These are phyloP conservation scores for Drosophila monieri DNA, from an alignment of 2,888 invertebrate species.

Conservation along the genomic window DNA sequence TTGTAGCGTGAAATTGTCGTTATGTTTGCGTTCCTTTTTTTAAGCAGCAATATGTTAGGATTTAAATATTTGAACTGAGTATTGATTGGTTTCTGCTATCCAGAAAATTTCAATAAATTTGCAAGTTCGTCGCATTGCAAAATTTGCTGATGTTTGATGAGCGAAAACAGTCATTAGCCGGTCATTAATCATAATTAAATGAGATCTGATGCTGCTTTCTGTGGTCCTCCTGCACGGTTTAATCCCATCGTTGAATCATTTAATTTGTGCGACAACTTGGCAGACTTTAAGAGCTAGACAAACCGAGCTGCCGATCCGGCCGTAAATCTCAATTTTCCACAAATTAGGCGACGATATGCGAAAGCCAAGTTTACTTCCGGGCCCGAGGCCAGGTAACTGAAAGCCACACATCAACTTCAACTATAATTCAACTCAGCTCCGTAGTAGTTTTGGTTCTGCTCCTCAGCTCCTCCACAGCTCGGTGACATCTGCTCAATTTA, in stretches of 20 bases:
- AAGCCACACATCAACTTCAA: slow-evolving; percentile 74
- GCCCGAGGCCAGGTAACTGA: slow-evolving; percentile 44
- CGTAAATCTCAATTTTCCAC: slow-evolving; percentile 77
- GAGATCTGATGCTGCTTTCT: neutral
- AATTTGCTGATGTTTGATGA: slow-evolving; percentile 23
- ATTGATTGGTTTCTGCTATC: slow-evolving; percentile 37
- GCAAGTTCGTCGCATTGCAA: slow-evolving; percentile 13
- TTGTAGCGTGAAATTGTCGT: slow-evolving; percentile 78
- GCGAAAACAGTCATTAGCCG: slow-evolving; percentile 53
- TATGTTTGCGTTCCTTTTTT: slow-evolving; percentile 48
- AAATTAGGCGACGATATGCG: slow-evolving; percentile 76
- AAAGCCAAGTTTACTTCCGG: slow-evolving; percentile 19
- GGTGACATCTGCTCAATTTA: slow-evolving; percentile 78
- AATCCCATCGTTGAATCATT: slow-evolving; percentile 39
- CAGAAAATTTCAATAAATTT: slow-evolving; percentile 33
- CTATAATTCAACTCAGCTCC: slow-evolving; percentile 69
- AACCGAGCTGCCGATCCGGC: slow-evolving; percentile 25
- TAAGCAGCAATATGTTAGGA: slow-evolving; percentile 67
- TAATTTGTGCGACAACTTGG: slow-evolving; percentile 26
- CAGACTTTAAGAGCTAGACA: slow-evolving; percentile 23
- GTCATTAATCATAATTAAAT: slow-evolving; percentile 71
- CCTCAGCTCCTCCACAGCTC: slow-evolving; percentile 30
- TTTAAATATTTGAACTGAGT: slow-evolving; percentile 50
- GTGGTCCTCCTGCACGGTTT: neutral
- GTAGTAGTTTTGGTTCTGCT: slow-evolving; percentile 28